Percentiles rank a stretch among this genome's conserved stretches.
Evolutionary conservation across 2,888 invertebrate species (phyloP).

Genomic region (Galeruca laticollis): DNA sequence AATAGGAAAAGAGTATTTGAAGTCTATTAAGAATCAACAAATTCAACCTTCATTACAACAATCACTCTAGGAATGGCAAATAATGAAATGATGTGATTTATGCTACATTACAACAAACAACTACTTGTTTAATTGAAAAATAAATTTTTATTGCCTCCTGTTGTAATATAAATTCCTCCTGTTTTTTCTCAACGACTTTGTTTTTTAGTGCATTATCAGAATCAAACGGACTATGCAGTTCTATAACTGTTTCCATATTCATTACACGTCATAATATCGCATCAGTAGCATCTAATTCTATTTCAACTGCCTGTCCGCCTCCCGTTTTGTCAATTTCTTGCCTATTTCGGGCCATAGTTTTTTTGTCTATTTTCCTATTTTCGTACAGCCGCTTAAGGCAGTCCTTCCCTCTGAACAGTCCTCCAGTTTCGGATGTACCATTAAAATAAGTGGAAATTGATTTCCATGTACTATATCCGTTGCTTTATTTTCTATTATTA

Average conservation of each 20-base stretch:
- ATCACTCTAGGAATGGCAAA: conserved; percentile 2
- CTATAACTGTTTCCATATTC: conserved; percentile 4
- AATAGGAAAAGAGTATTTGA: background rate
- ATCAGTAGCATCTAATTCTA: background rate
- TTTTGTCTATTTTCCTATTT: conserved; percentile 8
- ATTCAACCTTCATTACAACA: background rate
- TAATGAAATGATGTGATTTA: background rate
- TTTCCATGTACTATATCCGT: conserved; percentile 12
- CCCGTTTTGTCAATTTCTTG: conserved; percentile 1
- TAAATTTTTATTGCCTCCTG: background rate
- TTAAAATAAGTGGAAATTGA: background rate
- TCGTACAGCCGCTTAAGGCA: conserved; percentile 3
- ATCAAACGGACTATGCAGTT: conserved; percentile 11
- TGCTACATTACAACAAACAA: background rate
- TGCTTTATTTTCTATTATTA: conserved; percentile 18
- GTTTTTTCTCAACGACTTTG: background rate
- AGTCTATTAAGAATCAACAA: background rate
- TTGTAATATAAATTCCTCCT: conserved; percentile 4
- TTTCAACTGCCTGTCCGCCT: background rate
- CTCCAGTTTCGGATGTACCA: background rate
- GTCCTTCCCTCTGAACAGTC: background rate
- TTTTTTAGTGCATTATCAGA: background rate
- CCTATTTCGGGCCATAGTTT: conserved; percentile 6
- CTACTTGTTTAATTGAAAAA: background rate
- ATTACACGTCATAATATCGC: background rate